Base-by-base conservation (phyloP, 2,113 vertebrate genomes). In the Chaetodon auriga region DNA sequence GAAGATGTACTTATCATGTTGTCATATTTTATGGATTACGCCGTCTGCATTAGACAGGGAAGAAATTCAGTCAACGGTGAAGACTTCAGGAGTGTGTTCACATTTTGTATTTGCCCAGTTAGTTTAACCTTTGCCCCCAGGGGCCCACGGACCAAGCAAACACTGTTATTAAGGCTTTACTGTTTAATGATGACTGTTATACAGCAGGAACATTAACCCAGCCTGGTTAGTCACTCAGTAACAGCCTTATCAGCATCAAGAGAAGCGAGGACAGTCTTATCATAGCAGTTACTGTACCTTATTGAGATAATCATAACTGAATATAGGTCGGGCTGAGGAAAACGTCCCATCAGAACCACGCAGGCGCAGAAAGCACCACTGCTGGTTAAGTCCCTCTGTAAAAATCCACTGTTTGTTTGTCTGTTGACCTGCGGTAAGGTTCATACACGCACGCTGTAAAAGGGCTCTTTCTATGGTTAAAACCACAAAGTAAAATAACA, bases 161-260 rank as follows among this genome's bases (percentile, higher is more conserved):
- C 70, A 76, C 25, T 54, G 53, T 78, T 63, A 51, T 80, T 77
- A 81, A 69, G 49, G 18, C 30, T 81, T 81, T 79, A 86, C 57
- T 68, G 48, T 77, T 88, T 81, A 69, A 57, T 81, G 72, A 70
- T 57, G 53, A 58, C 68, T 66, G 15, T 78, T 70, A 64, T 55
- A 77, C 57, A 80, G 48, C 62, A 68, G 63, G 66, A 57, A 83
- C 64, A 73, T 82, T 75, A 69, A 68, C 35, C 66, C 43, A 69
- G 68, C 49, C 57, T 53, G 61, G 58, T 69, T 81, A 53, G 90
- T 92, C 81, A 92, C 75, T 93, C 76, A 92, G 87, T 93, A 92
- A 93, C 90, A 57, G 70, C 57, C 71, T 83, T 90, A 93, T 93
- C 90, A 68, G 78, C 89, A 79, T 84, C 76, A 84, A 87, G 75